Evolutionary conservation across 2,888 invertebrate species (phyloP).

Genomic region (Sympetrum striolatum): DNA sequence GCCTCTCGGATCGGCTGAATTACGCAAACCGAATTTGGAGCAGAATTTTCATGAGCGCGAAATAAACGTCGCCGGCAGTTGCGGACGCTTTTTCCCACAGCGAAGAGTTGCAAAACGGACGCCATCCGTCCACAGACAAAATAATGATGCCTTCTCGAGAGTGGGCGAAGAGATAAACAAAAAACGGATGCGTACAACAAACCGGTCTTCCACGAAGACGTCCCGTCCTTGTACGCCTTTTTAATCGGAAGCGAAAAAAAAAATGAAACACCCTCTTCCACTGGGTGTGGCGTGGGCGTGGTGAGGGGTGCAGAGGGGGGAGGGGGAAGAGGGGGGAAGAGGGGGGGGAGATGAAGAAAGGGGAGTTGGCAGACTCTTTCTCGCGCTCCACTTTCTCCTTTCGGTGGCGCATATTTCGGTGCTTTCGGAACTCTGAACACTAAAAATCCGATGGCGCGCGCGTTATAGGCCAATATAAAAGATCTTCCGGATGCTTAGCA

Average conservation of each 20-base stretch:
- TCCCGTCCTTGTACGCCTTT: background rate
- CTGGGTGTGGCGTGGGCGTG: slow-evolving; percentile 19
- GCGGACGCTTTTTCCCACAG: background rate
- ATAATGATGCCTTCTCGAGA: background rate
- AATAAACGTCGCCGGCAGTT: background rate
- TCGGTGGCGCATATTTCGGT: background rate
- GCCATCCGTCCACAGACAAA: background rate
- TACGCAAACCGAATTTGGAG: background rate
- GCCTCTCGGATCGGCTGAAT: background rate
- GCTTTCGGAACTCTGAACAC: background rate
- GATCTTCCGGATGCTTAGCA: no score
- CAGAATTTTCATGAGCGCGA: background rate
- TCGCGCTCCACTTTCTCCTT: slow-evolving; percentile 15
- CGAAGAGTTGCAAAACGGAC: background rate
- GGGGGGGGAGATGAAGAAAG: background rate
- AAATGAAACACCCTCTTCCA: background rate
- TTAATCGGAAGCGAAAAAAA: background rate
- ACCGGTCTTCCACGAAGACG: background rate
- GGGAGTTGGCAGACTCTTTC: background rate
- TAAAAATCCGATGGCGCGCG: no score
- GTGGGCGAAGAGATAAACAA: background rate
- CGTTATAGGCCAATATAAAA: no score
- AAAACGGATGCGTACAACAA: background rate
- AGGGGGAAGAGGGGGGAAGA: background rate
- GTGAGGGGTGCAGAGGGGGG: background rate